These are phyloP conservation scores for Danio albolineatus DNA, from an alignment of 2,797 vertebrate genomes.

Conservation along the genomic window DNA sequence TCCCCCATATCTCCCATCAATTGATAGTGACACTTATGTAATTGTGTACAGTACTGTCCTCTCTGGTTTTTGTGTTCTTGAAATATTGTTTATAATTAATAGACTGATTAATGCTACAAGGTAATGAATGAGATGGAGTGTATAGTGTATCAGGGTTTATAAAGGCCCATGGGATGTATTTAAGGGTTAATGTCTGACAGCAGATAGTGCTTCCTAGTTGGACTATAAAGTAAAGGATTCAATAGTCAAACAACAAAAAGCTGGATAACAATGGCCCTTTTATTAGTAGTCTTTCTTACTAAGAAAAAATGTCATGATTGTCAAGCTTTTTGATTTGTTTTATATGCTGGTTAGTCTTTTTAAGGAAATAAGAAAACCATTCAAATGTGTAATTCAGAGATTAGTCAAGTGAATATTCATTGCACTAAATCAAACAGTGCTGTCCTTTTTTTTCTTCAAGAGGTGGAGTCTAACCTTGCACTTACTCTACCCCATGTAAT, in stretches of 20 bases:
- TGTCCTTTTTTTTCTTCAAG: not conserved
- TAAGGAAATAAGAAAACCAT: not conserved
- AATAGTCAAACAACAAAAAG: not conserved
- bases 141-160: no score
- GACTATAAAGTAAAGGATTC: not conserved
- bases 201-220: not conserved
- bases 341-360: not conserved
- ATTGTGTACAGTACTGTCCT: not conserved
- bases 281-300: no score
- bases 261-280: not conserved
- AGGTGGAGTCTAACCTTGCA: slow-evolving; percentile 36
- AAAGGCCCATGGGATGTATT: no score
- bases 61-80: no score
- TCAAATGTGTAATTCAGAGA: not conserved
- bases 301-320: not conserved
- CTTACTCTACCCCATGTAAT: not conserved
- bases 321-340: not conserved
- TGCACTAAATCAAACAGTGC: not conserved
- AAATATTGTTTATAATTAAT: no score
- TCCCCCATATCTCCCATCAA: no score
- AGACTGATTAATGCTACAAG: no score
- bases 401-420: not conserved
- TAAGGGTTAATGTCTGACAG: not conserved
- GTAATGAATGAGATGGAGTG: no score
- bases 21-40: no score